Evolutionary conservation across 2,888 invertebrate genomes (phyloP).

Genomic region (Carpatolechia fugitivella): DNA sequence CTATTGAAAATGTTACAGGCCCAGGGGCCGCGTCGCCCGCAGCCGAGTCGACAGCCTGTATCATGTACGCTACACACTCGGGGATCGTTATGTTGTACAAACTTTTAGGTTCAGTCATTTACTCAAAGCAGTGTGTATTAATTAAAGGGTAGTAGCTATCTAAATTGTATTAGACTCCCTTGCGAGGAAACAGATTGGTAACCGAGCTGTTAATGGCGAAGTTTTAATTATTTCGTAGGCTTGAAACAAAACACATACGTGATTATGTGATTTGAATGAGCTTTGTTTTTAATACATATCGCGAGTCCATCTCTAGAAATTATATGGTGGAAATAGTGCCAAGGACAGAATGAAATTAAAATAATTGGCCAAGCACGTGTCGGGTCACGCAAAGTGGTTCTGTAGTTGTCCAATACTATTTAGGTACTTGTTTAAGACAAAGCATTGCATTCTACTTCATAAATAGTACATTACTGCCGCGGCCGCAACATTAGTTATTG

Average conservation of each 20-base stretch:
- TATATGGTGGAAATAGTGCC: too few species aligned
- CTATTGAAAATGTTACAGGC: neutral
- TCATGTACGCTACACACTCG: slow-evolving; percentile 12
- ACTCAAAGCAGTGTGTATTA: slow-evolving; percentile 17
- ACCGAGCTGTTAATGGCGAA: neutral
- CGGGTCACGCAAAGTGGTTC: too few species aligned
- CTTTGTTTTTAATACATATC: too few species aligned
- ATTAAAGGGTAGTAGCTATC: slow-evolving; percentile 14
- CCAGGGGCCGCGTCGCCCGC: neutral
- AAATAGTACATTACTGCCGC: too few species aligned
- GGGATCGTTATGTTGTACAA: slow-evolving; percentile 17
- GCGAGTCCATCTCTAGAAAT: neutral
- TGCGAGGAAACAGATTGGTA: neutral
- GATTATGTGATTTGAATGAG: too few species aligned
- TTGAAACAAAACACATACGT: neutral
- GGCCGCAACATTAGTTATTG: too few species aligned
- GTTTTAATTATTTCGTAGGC: slow-evolving; percentile 1
- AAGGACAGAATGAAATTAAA: too few species aligned
- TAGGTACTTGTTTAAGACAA: too few species aligned
- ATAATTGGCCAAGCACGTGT: too few species aligned
- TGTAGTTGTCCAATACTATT: too few species aligned
- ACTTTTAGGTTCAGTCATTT: slow-evolving; percentile 19
- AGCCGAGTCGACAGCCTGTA: slow-evolving; percentile 10
- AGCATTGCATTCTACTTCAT: too few species aligned
- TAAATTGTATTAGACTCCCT: slow-evolving; percentile 8